These are phyloP conservation scores for Monochamus alternatus DNA, from an alignment of 2,888 invertebrate species.

Conservation along the genomic window DNA sequence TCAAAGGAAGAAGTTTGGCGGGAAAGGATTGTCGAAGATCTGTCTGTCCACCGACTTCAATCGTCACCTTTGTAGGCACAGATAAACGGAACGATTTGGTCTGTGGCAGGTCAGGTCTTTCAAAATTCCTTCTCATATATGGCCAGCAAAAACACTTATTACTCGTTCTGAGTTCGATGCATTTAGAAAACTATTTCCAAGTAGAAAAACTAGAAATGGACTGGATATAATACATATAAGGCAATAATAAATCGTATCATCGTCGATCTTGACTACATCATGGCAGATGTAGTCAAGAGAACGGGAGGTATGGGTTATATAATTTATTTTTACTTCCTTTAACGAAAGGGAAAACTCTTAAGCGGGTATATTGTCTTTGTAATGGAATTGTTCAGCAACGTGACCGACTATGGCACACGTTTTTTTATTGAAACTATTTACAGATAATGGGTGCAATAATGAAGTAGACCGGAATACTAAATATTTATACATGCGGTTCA, in stretches of 20 bases:
- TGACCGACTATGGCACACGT: background rate
- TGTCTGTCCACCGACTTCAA: no score
- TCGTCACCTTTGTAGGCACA: no score
- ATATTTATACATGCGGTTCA: background rate
- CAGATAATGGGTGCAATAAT: background rate
- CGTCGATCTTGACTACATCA: conserved; percentile 7
- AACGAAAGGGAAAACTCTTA: background rate
- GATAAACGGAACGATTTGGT: no score
- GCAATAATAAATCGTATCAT: conserved; percentile 5
- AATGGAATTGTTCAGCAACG: background rate
- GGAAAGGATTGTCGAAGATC: no score
- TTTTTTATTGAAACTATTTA: background rate
- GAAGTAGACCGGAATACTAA: background rate
- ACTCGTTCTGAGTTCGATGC: background rate
- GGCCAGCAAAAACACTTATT: background rate
- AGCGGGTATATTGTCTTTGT: background rate
- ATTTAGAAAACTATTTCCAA: background rate
- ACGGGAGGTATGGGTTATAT: background rate
- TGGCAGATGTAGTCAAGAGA: no score
- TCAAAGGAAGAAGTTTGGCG: no score
- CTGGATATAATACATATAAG: background rate
- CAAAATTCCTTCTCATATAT: background rate
- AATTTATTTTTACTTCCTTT: background rate
- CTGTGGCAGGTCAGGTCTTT: background rate
- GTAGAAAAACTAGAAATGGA: background rate